Conservation (phyloP, 2,888 invertebrate genomes). For the Mesochorus sp. region DNA sequence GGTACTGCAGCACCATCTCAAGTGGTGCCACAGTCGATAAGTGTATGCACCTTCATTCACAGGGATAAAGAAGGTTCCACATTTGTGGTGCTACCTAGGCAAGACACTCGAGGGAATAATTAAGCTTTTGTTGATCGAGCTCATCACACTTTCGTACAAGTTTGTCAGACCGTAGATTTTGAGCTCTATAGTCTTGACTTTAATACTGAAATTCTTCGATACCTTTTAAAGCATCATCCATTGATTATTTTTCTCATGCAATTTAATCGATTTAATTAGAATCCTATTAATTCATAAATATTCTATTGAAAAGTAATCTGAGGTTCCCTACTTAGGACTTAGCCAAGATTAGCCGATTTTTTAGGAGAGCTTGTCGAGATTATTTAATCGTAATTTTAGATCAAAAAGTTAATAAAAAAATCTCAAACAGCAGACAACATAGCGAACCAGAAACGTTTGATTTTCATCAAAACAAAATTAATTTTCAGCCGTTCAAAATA, state of each 20-base stretch:
- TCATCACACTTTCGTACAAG: constrained; percentile 38
- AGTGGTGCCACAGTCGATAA: constrained; percentile 27
- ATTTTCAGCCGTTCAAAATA: too few relatives aligned
- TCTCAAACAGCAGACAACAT: too few relatives aligned
- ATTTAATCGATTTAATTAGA: not conserved
- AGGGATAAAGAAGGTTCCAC: constrained; percentile 53
- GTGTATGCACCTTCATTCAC: constrained; percentile 5
- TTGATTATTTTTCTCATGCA: not conserved
- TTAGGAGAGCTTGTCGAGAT: too few relatives aligned
- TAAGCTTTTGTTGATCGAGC: constrained; percentile 48
- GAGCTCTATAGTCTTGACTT: not conserved
- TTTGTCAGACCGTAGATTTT: constrained; percentile 6
- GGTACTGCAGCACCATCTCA: constrained; percentile 1
- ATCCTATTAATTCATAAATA: not conserved
- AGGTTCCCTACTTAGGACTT: too few relatives aligned
- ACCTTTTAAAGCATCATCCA: not conserved
- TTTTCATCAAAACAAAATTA: too few relatives aligned
- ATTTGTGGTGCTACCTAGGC: not conserved
- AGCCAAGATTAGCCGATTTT: too few relatives aligned
- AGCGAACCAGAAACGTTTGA: too few relatives aligned
- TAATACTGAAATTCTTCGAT: not conserved
- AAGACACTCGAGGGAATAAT: constrained; percentile 28
- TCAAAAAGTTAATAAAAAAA: too few relatives aligned
- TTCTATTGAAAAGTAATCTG: not conserved
- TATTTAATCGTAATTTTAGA: too few relatives aligned